Evolutionary conservation across 1,140 invertebrate species (phyloP).

Genomic region (Drosophila dunni): DNA sequence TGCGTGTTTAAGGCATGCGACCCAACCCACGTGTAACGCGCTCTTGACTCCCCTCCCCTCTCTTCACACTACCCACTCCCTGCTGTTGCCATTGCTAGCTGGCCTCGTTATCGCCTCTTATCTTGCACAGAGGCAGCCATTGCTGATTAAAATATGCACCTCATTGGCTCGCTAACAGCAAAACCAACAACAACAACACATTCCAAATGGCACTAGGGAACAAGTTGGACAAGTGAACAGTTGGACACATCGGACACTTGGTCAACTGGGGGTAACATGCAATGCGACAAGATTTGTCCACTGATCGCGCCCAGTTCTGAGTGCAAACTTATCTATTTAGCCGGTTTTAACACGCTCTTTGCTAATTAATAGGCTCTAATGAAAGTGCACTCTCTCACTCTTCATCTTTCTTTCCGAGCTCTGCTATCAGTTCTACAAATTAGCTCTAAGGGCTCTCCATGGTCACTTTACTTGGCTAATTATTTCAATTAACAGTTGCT

Average conservation of each 20-base stretch:
- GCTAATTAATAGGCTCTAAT: conserved; percentile 75
- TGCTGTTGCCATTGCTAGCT: neutral
- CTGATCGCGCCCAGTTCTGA: conserved; percentile 40
- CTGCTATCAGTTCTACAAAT: conserved; percentile 15
- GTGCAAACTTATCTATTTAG: conserved; percentile 52
- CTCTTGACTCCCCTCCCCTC: neutral
- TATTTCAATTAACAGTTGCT: conserved; percentile 14
- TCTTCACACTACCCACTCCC: neutral
- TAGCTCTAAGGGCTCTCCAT: neutral
- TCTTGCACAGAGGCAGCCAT: conserved; percentile 80
- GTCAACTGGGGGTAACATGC: conserved; percentile 52
- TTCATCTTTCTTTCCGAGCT: neutral
- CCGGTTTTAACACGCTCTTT: conserved; percentile 72
- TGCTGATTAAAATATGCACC: conserved; percentile 79
- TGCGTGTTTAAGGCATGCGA: conserved; percentile 26
- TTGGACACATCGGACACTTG: neutral
- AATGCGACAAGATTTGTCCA: conserved; percentile 68
- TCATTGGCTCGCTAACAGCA: conserved; percentile 65
- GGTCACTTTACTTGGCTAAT: neutral
- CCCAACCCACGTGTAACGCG: conserved; percentile 51
- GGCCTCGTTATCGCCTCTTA: conserved; percentile 59
- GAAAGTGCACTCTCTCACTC: neutral
- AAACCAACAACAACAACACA: conserved; percentile 35
- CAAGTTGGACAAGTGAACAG: conserved; percentile 17
- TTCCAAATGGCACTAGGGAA: conserved; percentile 25